Base-by-base conservation (phyloP, 2,797 vertebrate genomes). In the Kryptolebias ocellatus region DNA sequence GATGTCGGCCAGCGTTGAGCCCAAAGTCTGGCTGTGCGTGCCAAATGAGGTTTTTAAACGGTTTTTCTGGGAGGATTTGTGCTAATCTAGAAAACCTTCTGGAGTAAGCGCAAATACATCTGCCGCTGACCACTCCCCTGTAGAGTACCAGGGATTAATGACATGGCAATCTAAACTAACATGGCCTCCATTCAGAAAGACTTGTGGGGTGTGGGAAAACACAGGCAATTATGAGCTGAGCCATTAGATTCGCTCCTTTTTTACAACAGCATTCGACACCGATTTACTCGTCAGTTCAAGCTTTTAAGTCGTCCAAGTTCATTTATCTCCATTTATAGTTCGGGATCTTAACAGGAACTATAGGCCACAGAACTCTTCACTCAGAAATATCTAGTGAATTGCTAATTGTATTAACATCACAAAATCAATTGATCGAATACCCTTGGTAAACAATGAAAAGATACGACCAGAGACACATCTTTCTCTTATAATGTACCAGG, bases 81-180 rank as follows among this genome's bases (percentile, higher is more conserved):
- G 83, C 85, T 92, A 89, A 93, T 91, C 90, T 92, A 85, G 79
- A 90, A 91, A 92, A 91, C 90, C 87, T 91, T 92, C 90, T 90
- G 88, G 87, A 92, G 86, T 83, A 91, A 92, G 83, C 80, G 89
- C 87, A 92, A 92, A 92, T 92, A 90, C 89, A 91, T 89, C 88
- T 92, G 90, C 85, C 50, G 59, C 83, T 90, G 89, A 88, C 84
- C 86, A 87, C 90, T 89, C 87, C 88, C 86, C 86, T 83, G 87
- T 87, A 84, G 89, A 87, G 87, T 87, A 86, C 64, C 64, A 79
- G 83, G 85, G 90, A 92, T 91, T 87, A 92, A 90, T 90, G 86
- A 88, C 87, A 85, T 80, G 78, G 83, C 81, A 84, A 85, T 88
- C 88, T 83, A 87, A 90, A 89, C 85, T 79, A 88, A 91, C 87